Percentiles rank a stretch among this genome's conserved stretches.
Conservation (phyloP, 2,888 invertebrate species). For the Cephus pulcher region DNA sequence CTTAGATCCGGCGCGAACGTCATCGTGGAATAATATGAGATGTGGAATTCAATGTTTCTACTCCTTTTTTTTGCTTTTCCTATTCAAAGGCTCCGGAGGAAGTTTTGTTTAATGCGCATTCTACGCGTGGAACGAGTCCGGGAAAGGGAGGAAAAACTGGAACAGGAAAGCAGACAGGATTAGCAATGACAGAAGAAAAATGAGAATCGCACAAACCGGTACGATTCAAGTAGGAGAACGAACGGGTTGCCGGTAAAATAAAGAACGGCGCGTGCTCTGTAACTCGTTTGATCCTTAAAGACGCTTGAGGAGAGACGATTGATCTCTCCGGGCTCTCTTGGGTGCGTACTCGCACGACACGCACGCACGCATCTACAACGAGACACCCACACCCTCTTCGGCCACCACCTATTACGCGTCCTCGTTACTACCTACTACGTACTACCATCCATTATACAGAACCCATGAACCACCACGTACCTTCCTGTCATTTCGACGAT, state of each 20-base stretch:
- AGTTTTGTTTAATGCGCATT: neutral
- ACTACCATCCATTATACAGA: neutral
- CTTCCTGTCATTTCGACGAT: neutral
- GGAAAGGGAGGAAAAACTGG: neutral
- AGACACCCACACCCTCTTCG: neutral
- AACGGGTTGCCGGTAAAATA: neutral
- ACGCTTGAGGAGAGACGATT: neutral
- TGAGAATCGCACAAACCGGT: neutral
- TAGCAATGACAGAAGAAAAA: neutral
- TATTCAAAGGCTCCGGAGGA: neutral
- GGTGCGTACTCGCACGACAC: neutral
- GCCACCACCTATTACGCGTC: neutral
- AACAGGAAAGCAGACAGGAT: neutral
- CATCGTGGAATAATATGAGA: neutral
- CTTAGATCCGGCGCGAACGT: neutral
- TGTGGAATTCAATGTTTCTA: neutral
- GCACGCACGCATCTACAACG: neutral
- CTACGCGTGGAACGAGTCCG: neutral
- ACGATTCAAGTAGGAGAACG: neutral
- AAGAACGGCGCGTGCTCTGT: conserved; percentile 1
- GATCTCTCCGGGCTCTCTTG: neutral
- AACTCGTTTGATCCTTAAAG: conserved; percentile 6
- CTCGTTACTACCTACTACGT: neutral
- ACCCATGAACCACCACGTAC: neutral
- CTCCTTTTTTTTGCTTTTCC: neutral